Conservation (phyloP, 2,113 vertebrate species). For the Nestor notabilis region DNA sequence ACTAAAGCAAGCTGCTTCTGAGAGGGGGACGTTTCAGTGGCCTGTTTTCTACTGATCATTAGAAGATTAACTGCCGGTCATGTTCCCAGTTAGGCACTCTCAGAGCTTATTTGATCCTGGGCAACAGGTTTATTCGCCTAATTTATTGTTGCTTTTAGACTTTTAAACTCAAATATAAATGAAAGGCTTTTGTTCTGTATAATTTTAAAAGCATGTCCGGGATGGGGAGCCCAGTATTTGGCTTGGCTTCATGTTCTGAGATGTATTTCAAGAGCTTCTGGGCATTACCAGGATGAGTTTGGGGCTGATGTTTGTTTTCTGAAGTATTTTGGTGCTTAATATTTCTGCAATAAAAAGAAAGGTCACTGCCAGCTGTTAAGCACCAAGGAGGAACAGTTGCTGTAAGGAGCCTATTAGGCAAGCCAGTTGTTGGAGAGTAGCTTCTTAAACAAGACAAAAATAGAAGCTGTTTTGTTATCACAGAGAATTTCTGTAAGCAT, state of each 20-base stretch:
- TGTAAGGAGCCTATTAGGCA: background rate
- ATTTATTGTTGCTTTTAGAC: conserved; percentile 64
- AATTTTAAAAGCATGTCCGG: conserved; percentile 12
- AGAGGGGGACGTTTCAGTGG: background rate
- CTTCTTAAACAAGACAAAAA: background rate
- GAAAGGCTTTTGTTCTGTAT: conserved; percentile 48
- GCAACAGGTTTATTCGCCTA: conserved; percentile 57
- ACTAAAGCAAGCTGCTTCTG: background rate
- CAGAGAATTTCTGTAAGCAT: background rate
- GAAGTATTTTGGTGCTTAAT: conserved; percentile 9
- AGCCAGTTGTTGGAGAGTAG: background rate
- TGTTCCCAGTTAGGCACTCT: conserved; percentile 31
- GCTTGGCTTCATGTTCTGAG: conserved; percentile 24
- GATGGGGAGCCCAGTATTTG: conserved; percentile 5
- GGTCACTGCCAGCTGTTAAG: background rate
- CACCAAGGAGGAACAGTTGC: background rate
- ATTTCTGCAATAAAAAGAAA: background rate
- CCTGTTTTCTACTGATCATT: conserved; percentile 11
- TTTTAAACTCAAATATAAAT: conserved; percentile 63
- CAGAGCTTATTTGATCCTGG: conserved; percentile 47
- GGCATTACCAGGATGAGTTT: background rate
- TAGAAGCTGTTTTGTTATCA: background rate
- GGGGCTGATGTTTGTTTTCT: conserved; percentile 6
- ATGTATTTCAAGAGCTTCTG: conserved; percentile 48
- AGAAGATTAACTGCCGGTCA: conserved; percentile 49